phyloP scores from a whole-genome alignment of 2,888 invertebrate species.

The Aporophyla lueneburgensis region DNA sequence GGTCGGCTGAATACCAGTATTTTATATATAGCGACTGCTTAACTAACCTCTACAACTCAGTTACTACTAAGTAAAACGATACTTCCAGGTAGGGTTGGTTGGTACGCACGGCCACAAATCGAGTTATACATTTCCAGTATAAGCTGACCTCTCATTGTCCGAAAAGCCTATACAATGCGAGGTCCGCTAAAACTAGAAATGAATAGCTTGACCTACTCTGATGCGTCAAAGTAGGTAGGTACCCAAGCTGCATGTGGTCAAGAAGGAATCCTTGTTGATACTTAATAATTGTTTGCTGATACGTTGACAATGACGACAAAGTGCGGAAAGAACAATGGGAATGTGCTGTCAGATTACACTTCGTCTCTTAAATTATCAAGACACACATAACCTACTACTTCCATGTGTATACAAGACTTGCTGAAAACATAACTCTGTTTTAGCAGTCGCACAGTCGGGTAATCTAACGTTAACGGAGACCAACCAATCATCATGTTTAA shows the following conservation, averaged over 20 bases:
- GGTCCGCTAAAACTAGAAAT: no score
- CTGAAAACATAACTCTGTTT: not conserved
- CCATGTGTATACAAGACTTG: not conserved
- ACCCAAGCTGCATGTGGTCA: not conserved
- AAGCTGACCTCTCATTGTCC: no score
- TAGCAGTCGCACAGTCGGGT: not conserved
- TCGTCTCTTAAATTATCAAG: conserved; percentile 12
- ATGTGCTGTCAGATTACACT: conserved; percentile 9
- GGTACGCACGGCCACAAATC: not conserved
- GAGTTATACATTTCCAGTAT: no score
- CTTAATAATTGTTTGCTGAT: conserved; percentile 29
- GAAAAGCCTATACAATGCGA: no score
- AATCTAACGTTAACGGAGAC: not conserved
- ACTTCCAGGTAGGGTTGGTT: no score
- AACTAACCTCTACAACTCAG: not conserved
- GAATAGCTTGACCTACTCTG: not conserved
- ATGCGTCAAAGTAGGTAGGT: not conserved
- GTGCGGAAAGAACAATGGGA: conserved; percentile 37
- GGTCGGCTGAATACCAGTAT: not conserved
- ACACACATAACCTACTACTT: conserved; percentile 16
- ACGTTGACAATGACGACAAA: conserved; percentile 26
- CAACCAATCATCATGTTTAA: not conserved
- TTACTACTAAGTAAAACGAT: not conserved
- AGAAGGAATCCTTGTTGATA: conserved; percentile 36
- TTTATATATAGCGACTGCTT: not conserved